Evolutionary conservation across 2,888 invertebrate genomes (phyloP).

Genomic region (Aphodius sticticus): DNA sequence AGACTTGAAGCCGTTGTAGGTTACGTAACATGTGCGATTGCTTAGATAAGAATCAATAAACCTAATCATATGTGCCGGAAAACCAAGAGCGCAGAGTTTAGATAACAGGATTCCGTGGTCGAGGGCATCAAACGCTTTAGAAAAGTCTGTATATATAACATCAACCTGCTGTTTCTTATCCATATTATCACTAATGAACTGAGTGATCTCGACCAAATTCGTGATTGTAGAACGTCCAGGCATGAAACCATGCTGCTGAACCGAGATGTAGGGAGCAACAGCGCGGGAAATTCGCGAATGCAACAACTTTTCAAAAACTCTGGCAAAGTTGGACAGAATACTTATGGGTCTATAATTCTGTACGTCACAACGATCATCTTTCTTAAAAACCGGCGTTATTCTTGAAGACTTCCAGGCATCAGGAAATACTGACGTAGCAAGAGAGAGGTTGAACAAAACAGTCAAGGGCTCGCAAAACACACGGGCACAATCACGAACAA

Average conservation of each 20-base stretch:
- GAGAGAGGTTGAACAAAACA: neutral
- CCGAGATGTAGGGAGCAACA: neutral
- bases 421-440: neutral
- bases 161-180: constrained; percentile 12
- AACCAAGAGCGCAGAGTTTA: neutral
- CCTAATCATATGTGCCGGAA: too few species aligned
- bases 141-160: constrained; percentile 14
- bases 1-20: too few species aligned
- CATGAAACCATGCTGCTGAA: neutral
- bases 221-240: constrained; percentile 6
- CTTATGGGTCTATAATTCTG: neutral
- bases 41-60: too few species aligned
- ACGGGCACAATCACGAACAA: neutral
- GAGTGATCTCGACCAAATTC: constrained; percentile 10
- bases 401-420: neutral
- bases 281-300: neutral
- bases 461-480: neutral
- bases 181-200: constrained; percentile 10
- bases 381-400: neutral
- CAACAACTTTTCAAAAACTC: neutral
- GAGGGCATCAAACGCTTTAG: neutral
- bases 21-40: too few species aligned
- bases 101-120: neutral
- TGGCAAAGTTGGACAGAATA: constrained; percentile 8
- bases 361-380: neutral